Evolutionary conservation across 2,888 invertebrate genomes (phyloP).

Genomic region (Himalopsyche tibetana): DNA sequence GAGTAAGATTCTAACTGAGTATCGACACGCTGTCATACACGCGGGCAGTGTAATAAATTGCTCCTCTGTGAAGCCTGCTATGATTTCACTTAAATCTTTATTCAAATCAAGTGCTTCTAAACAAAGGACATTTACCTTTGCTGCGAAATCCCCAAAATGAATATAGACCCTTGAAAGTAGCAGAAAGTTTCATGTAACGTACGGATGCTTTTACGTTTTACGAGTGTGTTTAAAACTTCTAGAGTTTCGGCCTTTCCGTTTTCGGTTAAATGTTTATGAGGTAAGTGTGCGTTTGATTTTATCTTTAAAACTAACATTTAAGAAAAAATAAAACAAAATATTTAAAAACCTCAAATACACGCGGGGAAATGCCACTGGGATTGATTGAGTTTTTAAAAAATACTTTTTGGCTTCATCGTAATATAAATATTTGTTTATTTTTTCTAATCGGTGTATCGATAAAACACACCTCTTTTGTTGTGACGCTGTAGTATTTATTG

Average conservation of each 20-base stretch:
- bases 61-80: neutral
- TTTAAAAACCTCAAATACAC: too few species aligned
- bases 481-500: too few species aligned
- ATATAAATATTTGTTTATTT: too few species aligned
- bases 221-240: slow-evolving; percentile 37
- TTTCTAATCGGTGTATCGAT: too few species aligned
- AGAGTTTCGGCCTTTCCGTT: slow-evolving; percentile 29
- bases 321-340: too few species aligned
- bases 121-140: slow-evolving; percentile 40
- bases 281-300: slow-evolving; percentile 21
- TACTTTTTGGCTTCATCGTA: too few species aligned
- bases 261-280: neutral
- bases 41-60: slow-evolving; percentile 12
- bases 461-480: too few species aligned
- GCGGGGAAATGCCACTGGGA: too few species aligned
- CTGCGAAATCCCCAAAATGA: slow-evolving; percentile 29
- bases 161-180: slow-evolving; percentile 36
- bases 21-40: neutral
- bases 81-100: slow-evolving; percentile 42
- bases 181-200: slow-evolving; percentile 14
- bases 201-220: slow-evolving; percentile 40
- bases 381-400: too few species aligned
- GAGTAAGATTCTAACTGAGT: neutral
- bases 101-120: slow-evolving; percentile 25
- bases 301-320: neutral